These are phyloP conservation scores for Calidris pygmaea DNA, from an alignment of 2,113 vertebrate species.

Conservation along the genomic window DNA sequence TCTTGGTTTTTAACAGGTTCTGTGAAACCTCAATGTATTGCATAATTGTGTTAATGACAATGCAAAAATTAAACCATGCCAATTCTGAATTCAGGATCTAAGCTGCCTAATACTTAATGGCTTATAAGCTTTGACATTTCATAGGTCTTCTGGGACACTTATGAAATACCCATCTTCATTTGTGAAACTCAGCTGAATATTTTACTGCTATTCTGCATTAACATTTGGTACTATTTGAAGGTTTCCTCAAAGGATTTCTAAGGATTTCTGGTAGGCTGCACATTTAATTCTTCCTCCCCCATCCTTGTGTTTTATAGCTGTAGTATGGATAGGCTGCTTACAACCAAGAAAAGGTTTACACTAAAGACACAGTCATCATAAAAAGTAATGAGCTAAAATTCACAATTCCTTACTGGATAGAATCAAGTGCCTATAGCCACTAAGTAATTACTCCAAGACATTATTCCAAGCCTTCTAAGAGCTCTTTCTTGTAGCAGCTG, in stretches of 20 bases:
- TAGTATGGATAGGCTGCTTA: background rate
- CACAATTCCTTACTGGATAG: background rate
- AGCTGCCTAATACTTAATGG: conserved; percentile 1
- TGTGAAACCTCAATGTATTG: background rate
- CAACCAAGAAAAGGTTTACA: conserved; percentile 7
- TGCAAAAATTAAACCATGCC: conserved; percentile 27
- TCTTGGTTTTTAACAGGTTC: conserved; percentile 5
- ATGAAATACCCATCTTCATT: conserved; percentile 24
- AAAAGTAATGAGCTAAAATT: conserved; percentile 23
- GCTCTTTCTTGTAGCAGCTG: conserved; percentile 32
- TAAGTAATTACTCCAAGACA: conserved; percentile 33
- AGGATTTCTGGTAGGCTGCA: conserved; percentile 21
- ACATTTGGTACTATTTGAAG: conserved; percentile 48
- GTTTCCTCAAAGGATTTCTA: conserved; percentile 22
- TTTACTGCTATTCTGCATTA: conserved; percentile 40
- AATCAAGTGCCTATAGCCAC: conserved; percentile 1
- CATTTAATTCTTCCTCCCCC: background rate
- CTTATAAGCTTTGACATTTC: conserved; percentile 44
- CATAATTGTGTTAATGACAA: conserved; percentile 13
- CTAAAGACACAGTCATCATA: background rate
- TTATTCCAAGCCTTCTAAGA: conserved; percentile 21
- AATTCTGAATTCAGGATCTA: conserved; percentile 34
- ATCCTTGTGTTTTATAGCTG: background rate
- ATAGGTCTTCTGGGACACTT: background rate
- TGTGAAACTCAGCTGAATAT: conserved; percentile 47